Evolutionary conservation across 23 tunicate species (phyloP), one percentile per base, ranked within the genome.

Genomic region (Ascidia mentula): DNA sequence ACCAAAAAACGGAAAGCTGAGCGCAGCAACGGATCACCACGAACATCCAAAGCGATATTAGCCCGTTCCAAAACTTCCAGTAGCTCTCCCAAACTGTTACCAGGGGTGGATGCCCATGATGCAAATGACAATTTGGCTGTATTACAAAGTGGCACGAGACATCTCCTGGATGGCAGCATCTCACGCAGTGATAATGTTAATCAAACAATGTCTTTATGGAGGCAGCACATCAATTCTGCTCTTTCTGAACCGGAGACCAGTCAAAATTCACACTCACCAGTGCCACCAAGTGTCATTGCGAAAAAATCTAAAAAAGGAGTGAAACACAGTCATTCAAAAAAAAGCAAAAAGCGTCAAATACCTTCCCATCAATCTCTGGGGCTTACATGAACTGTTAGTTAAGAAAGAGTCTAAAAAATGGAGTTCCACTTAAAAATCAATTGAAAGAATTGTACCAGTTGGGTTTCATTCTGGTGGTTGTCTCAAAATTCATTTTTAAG

Each of bases 311-410:
- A 82, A 76, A 88, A 88, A 82, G 36, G 82, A 15, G 42, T 86
- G 45, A 91, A 91, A 78, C 97, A 91, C 72, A n/a, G 82, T 24
- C 72, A 73, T 35, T 18, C 86, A 17, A 91, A 91, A 78, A 91
- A 91, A 42, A 79, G 65, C 53, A 91, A 91, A 85, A 91, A 86
- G 40, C 97, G 97, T 13, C 97, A 82, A 28, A 60, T 74, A 28
- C 22, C 80, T 38, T 45, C 88, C 0, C 82, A 85, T 37, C 59
- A 40, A 31, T 22, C 65, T 33, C 22, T 31, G 22, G 85, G 45
- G 17, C 70, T 81, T 26, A 37, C 85, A 1, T 81, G 70, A 72
- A 39, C 3, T 30, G 36, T 74, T 74, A 53, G 65, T 28, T 20
- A 53, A 5, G 22, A 53, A 28, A 26, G 13, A 6, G 1, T 53